Evolutionary conservation across 2,888 invertebrate genomes (phyloP).

Genomic region (Agonum fuliginosum): DNA sequence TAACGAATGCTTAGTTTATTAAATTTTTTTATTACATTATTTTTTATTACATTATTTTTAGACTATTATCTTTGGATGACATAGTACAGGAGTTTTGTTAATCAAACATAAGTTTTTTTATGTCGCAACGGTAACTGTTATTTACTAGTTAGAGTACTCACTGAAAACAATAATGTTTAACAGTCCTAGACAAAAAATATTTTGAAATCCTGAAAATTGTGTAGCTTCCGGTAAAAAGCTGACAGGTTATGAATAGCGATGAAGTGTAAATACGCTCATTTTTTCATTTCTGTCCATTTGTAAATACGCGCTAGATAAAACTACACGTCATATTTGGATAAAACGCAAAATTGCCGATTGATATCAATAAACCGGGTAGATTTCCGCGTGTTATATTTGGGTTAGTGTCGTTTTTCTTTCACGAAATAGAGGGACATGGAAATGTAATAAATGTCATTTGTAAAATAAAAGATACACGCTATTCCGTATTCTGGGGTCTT

Average conservation of each 20-base stretch:
- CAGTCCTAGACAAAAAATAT: neutral
- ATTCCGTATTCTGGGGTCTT: slow-evolving; percentile 24
- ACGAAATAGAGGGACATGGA: slow-evolving; percentile 17
- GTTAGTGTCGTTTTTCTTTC: slow-evolving; percentile 14
- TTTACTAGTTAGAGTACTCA: too few relatives aligned
- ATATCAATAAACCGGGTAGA: slow-evolving; percentile 14
- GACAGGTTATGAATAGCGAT: too few relatives aligned
- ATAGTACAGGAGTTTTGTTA: too few relatives aligned
- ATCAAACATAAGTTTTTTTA: too few relatives aligned
- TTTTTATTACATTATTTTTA: too few relatives aligned
- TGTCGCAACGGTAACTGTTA: too few relatives aligned
- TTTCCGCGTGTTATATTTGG: slow-evolving; percentile 32
- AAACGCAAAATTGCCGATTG: slow-evolving; percentile 34
- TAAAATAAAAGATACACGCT: slow-evolving; percentile 41
- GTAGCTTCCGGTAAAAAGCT: too few relatives aligned
- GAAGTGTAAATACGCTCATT: too few relatives aligned
- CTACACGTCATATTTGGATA: neutral
- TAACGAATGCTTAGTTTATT: too few relatives aligned
- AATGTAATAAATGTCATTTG: slow-evolving; percentile 43
- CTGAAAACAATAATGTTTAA: neutral
- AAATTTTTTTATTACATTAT: too few relatives aligned
- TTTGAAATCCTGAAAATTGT: neutral
- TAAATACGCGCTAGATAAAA: neutral
- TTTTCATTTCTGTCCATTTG: neutral
- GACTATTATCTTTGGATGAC: too few relatives aligned